Evolutionary conservation across 2,113 vertebrate species (phyloP), one percentile per base, ranked within the genome.

Genomic region (Heliornis fulica): DNA sequence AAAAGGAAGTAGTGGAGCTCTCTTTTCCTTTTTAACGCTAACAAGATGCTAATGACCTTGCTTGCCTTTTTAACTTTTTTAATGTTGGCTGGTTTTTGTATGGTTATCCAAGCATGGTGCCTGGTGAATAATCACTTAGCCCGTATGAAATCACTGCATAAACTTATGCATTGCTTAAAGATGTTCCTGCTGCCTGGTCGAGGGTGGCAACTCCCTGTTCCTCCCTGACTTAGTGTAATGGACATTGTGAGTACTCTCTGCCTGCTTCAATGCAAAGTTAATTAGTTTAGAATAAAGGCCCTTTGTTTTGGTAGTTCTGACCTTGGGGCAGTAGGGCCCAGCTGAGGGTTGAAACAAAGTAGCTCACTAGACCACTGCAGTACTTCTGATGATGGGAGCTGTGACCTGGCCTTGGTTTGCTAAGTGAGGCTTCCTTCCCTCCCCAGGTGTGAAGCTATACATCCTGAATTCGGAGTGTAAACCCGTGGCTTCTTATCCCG

Each of bases 301-400:
- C 54, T 83, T 95, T 91, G 83, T 91, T 96, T 89, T 63, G 71
- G 56, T 59, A 78, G 60, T 38, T 79, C 51, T 84, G 48, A 82
- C 76, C 57, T 71, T 71, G 43, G 60, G 82, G 26, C 53, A 65
- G 75, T 65, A 88, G 63, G 50, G 53, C 46, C 68, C 50, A 70
- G 71, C 59, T 70, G 79, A 86, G 70, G 80, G 51, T 34, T 34
- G 54, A 54, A 63, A 16, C 41, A 61, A 48, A 72, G 1, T 63
- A 77, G 17, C 18, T 34, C 2, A 3, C 50, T 56, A 56, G 48
- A 36, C 48, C 18, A 32, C 48, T 71, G 81, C 70, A 40, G 74
- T 92, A 46, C 43, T 71, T 48, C 45, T 71, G 60, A 2, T 71
- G 60, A 2, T 76, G 57, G 19, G 46, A 65, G 56, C 78, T 65